Base-by-base conservation (phyloP, 2,888 invertebrate genomes). In the Nemurella pictetii region DNA sequence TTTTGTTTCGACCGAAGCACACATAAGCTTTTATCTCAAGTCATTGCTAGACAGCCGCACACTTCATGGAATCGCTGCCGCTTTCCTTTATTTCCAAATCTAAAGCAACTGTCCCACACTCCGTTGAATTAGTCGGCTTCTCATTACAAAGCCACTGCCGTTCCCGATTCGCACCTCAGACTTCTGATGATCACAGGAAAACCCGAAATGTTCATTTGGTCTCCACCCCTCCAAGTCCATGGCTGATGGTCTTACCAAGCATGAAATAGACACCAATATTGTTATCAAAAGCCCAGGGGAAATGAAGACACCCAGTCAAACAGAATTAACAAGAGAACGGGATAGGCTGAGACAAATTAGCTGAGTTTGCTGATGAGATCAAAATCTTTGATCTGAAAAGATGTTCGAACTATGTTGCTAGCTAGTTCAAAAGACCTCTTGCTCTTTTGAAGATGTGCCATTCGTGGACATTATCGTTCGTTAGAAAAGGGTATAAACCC, bases 191-290 rank as follows among this genome's bases (percentile, higher is more conserved):
- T 75, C 55, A 20, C 55, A 55, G 55, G 55, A 7, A 55, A 55
- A 55, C 55, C n/a, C 55, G 55, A 55, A 55, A 55, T 55, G 55
- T 20, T 55, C 75, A 75, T 75, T 75, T 75, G 75, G 26, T 55
- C 20, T 55, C 55, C 55, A 55, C 55, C 55, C 55, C 20, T 55
- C 55, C 55, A 20, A 20, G 32, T 9, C 32, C 32, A 5, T 9
- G 4, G 55, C 9, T 55, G 55, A 55, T 12, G 55, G 55, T 26
- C 75, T 75, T 25, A 20, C 75, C 20, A 28, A 75, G 4, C 75
- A 75, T 75, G 27, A 75, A 75, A 75, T 75, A 75, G 75, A 75
- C 75, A 75, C 75, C 75, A 75, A 75, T 75, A 75, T 27, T 75
- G 28, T 75, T 75, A 75, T 75, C 75, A 26, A 55, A 28, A 75